phyloP scores from a whole-genome alignment of 2,888 invertebrate genomes.

The Cantharis rufa region DNA sequence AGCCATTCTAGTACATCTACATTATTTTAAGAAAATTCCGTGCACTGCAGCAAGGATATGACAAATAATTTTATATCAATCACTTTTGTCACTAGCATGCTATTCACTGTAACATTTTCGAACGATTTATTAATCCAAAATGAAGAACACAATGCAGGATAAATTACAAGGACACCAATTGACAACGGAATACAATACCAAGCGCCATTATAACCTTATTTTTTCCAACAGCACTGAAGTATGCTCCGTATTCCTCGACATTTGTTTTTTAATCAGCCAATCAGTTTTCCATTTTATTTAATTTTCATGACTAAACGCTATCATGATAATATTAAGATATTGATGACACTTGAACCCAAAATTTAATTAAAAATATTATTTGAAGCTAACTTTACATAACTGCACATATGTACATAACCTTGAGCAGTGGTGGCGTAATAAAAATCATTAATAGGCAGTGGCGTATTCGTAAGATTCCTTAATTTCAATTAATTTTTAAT shows the following conservation, averaged over 20 bases:
- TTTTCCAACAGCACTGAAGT: constrained; percentile 17
- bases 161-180: constrained; percentile 24
- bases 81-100: neutral
- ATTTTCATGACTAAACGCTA: neutral
- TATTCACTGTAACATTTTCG: neutral
- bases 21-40: constrained; percentile 27
- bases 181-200: constrained; percentile 26
- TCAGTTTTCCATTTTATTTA: neutral
- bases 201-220: constrained; percentile 31
- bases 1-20: constrained; percentile 31
- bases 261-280: neutral
- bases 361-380: neutral
- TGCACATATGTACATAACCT: neutral
- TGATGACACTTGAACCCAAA: neutral
- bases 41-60: constrained; percentile 21
- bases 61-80: neutral
- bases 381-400: constrained; percentile 1
- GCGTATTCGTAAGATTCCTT: neutral
- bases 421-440: neutral
- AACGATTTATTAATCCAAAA: neutral
- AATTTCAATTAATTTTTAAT: too few species aligned
- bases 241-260: constrained; percentile 2
- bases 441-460: neutral
- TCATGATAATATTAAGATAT: neutral
- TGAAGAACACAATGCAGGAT: constrained; percentile 6